phyloP scores from a whole-genome alignment of 2,797 vertebrate species.

The Lophotriccus pileatus region DNA sequence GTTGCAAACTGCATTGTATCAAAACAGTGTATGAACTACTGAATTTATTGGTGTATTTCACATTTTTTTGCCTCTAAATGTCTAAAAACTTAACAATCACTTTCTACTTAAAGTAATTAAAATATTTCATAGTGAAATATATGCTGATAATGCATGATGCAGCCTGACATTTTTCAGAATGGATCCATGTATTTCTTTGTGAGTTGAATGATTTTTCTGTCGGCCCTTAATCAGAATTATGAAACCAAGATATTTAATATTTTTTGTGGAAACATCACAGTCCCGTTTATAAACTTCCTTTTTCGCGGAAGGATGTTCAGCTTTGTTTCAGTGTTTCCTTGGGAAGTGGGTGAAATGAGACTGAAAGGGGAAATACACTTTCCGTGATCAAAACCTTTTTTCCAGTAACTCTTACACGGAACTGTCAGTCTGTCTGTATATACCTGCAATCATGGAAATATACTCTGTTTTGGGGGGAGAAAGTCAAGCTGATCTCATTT shows the following conservation, averaged over 20 bases:
- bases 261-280: background rate
- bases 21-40: background rate
- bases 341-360: background rate
- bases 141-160: background rate
- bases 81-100: background rate
- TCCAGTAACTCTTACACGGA: background rate
- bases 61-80: background rate
- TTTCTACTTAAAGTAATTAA: background rate
- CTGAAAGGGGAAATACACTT: background rate
- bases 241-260: background rate
- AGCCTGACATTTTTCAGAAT: rapidly evolving
- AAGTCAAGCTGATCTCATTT: background rate
- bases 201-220: background rate
- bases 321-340: background rate
- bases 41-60: background rate
- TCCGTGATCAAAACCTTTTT: background rate
- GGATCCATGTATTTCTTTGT: background rate
- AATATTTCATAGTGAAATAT: background rate
- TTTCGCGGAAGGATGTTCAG: background rate
- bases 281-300: background rate
- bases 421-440: background rate
- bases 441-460: background rate
- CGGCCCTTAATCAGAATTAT: background rate
- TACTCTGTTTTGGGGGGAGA: background rate
- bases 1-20: background rate